These are phyloP conservation scores for Ligdia adustata DNA, from an alignment of 2,888 invertebrate species.

Conservation along the genomic window DNA sequence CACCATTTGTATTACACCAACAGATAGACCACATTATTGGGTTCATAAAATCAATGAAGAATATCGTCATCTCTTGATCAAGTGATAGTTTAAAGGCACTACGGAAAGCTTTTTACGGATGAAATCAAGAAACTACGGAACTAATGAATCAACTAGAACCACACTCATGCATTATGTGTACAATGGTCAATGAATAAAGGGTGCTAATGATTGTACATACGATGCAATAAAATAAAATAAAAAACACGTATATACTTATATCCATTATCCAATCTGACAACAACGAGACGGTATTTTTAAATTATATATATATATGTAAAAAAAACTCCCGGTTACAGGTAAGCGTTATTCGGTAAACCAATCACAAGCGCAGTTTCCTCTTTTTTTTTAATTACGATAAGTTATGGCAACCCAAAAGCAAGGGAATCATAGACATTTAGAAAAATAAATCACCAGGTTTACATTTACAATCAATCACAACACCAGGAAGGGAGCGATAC, in stretches of 20 bases:
- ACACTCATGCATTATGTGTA: slow-evolving; percentile 80
- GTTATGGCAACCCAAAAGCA: slow-evolving; percentile 78
- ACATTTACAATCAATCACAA: slow-evolving; percentile 35
- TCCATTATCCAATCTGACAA: slow-evolving; percentile 72
- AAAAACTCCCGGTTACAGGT: slow-evolving; percentile 48
- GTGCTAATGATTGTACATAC: slow-evolving; percentile 50
- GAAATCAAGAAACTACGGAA: slow-evolving; percentile 6
- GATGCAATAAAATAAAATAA: slow-evolving; percentile 48
- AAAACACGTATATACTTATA: slow-evolving; percentile 44
- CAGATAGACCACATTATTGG: no score
- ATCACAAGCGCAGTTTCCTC: slow-evolving; percentile 71
- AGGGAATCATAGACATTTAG: slow-evolving; percentile 66
- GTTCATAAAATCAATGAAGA: no score
- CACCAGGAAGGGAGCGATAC: slow-evolving; percentile 44
- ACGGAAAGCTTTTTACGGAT: not conserved
- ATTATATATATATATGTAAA: slow-evolving; percentile 31
- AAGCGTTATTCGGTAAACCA: slow-evolving; percentile 79
- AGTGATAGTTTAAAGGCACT: no score
- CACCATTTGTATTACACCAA: no score
- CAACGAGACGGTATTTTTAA: slow-evolving; percentile 3
- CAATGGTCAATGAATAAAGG: slow-evolving; percentile 40
- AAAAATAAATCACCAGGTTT: slow-evolving; percentile 28
- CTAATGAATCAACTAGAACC: slow-evolving; percentile 56
- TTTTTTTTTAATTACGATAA: slow-evolving; percentile 42
- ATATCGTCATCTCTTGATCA: no score